A percentile compares a stretch with the other conserved stretches of the same genome.
phyloP scores from a whole-genome alignment of 1,140 invertebrate species.

The Cyrtorhinus lividipennis region DNA sequence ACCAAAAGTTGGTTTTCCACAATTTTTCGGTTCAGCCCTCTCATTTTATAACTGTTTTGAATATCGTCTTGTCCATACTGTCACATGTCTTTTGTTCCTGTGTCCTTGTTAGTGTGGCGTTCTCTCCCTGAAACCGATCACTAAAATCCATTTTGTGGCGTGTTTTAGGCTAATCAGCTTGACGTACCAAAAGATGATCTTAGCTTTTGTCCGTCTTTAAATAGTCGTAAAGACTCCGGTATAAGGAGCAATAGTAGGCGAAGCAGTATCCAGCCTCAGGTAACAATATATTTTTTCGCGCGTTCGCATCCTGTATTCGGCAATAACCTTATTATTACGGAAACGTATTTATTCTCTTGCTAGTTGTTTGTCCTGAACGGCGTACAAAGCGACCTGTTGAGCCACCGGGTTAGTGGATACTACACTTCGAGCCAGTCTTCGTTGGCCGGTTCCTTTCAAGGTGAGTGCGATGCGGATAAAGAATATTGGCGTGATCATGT shows the following conservation, averaged over 20 bases:
- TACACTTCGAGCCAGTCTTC: conserved; percentile 65
- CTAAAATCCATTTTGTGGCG: no score
- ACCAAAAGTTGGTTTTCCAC: no score
- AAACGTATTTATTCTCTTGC: conserved; percentile 24
- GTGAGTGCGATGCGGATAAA: no score
- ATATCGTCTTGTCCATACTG: no score
- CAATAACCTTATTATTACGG: neutral
- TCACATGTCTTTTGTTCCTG: no score
- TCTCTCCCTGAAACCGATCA: no score
- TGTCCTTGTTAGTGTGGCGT: no score
- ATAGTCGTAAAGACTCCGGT: conserved; percentile 73
- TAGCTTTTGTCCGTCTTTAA: conserved; percentile 55
- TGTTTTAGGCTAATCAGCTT: conserved; percentile 13
- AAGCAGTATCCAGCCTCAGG: conserved; percentile 72
- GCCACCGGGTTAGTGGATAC: conserved; percentile 70
- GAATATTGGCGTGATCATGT: no score
- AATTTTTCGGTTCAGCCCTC: no score
- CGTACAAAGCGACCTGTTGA: conserved; percentile 55
- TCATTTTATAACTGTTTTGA: no score
- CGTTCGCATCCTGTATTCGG: no score
- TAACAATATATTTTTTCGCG: conserved; percentile 28
- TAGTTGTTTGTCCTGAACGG: conserved; percentile 52
- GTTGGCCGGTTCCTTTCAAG: conserved; percentile 31
- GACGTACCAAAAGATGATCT: conserved; percentile 36
- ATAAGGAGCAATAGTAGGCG: conserved; percentile 67